phyloP scores from a whole-genome alignment of 2,113 vertebrate species.

The Oreochromis spilurus region DNA sequence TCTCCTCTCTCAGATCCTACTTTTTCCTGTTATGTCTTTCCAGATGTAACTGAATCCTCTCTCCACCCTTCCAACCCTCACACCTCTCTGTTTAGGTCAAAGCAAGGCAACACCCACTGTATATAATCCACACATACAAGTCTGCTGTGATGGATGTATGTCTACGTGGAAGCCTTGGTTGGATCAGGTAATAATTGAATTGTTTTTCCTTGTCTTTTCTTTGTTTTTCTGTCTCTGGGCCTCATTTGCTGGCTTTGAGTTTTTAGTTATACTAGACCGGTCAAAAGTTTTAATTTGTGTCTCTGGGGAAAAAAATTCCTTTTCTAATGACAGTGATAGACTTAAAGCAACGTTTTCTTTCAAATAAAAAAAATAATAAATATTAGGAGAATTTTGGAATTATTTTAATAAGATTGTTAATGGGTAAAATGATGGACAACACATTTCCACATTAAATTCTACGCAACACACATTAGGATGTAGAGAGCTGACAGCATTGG shows the following conservation, averaged over 20 bases:
- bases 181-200: neutral
- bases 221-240: neutral
- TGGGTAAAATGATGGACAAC: neutral
- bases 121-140: neutral
- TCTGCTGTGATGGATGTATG: neutral
- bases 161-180: neutral
- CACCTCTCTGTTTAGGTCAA: neutral
- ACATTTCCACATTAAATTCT: neutral
- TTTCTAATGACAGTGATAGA: neutral
- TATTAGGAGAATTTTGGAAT: neutral
- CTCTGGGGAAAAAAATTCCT: accelerated
- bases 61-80: neutral
- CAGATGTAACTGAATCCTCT: neutral
- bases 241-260: neutral
- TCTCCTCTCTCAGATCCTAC: neutral
- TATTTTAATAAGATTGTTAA: neutral
- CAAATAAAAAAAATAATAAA: too few species aligned
- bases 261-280: neutral
- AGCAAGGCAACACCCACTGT: neutral
- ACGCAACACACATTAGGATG: neutral
- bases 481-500: neutral
- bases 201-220: neutral
- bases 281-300: neutral
- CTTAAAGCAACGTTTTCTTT: neutral
- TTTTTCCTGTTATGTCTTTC: neutral